A percentile compares a stretch with the other conserved stretches of the same genome.
These are phyloP conservation scores for Papilio machaon DNA, from an alignment of 1,140 invertebrate genomes.

Conservation along the genomic window DNA sequence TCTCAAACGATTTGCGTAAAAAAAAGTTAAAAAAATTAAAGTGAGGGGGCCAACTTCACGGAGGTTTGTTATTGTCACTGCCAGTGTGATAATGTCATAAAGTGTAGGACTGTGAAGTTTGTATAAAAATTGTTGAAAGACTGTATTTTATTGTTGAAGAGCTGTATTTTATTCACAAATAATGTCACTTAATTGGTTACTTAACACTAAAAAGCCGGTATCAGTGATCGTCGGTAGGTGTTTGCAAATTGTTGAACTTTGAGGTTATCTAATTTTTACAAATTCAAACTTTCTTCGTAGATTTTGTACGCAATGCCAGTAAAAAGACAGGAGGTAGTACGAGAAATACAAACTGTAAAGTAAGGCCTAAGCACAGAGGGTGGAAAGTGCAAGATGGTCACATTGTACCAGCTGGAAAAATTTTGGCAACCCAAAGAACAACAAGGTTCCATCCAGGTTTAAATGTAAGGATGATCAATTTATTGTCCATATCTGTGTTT, in stretches of 20 bases:
- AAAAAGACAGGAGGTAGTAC: constrained; percentile 87
- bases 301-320: constrained; percentile 84
- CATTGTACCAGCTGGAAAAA: constrained; percentile 84
- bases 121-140: neutral
- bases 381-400: constrained; percentile 87
- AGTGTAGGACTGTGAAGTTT: no score
- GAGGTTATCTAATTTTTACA: neutral
- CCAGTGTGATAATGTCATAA: no score
- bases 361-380: constrained; percentile 88
- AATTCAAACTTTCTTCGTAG: constrained; percentile 47
- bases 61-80: no score
- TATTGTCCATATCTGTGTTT: neutral
- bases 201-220: constrained; percentile 17
- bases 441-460: constrained; percentile 90
- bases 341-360: constrained; percentile 84
- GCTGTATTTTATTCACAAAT: neutral
- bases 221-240: constrained; percentile 35
- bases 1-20: no score
- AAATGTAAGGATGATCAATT: constrained; percentile 83
- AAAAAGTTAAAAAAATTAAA: no score
- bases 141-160: neutral
- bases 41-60: no score
- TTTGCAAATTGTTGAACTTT: neutral
- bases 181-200: constrained; percentile 8
- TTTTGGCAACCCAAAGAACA: constrained; percentile 86